These are phyloP conservation scores for Ruditapes philippinarum DNA, from an alignment of 1,140 invertebrate species.

Conservation along the genomic window DNA sequence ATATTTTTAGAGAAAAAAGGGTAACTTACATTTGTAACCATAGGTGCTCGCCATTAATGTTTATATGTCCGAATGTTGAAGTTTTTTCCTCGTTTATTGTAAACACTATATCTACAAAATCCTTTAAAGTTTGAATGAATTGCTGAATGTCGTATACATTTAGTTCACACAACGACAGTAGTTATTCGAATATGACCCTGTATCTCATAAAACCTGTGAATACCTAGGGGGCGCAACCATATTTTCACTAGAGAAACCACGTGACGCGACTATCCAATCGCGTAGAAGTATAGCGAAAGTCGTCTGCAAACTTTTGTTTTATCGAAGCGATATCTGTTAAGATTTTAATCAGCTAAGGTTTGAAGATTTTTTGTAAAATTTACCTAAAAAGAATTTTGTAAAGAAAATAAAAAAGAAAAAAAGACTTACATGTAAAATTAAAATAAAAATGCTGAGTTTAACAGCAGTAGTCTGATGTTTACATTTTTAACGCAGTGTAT, in stretches of 20 bases:
- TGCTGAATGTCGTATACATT: conserved; percentile 35
- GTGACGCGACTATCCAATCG: conserved; percentile 54
- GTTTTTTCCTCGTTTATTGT: neutral
- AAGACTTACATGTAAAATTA: neutral
- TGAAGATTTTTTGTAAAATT: neutral
- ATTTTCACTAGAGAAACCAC: conserved; percentile 17
- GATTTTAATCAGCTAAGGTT: neutral
- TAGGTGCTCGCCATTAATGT: conserved; percentile 47
- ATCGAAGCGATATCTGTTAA: neutral
- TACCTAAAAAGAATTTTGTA: neutral
- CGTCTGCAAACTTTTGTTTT: conserved; percentile 28
- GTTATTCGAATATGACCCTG: conserved; percentile 63
- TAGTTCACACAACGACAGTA: conserved; percentile 44
- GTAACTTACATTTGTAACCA: conserved; percentile 31
- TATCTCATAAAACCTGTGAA: conserved; percentile 48
- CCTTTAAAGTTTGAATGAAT: conserved; percentile 42
- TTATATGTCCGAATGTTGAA: conserved; percentile 39
- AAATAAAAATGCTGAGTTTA: neutral
- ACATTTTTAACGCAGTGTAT: conserved; percentile 52
- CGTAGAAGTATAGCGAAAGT: neutral
- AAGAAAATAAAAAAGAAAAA: neutral
- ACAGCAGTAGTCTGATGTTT: neutral
- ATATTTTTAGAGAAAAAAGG: conserved; percentile 6
- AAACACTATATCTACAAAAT: conserved; percentile 9
- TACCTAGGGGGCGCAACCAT: conserved; percentile 64